A percentile compares a stretch with the other conserved stretches of the same genome.
Conservation (phyloP, 2,797 vertebrate genomes). For the Echeneis naucrates region DNA sequence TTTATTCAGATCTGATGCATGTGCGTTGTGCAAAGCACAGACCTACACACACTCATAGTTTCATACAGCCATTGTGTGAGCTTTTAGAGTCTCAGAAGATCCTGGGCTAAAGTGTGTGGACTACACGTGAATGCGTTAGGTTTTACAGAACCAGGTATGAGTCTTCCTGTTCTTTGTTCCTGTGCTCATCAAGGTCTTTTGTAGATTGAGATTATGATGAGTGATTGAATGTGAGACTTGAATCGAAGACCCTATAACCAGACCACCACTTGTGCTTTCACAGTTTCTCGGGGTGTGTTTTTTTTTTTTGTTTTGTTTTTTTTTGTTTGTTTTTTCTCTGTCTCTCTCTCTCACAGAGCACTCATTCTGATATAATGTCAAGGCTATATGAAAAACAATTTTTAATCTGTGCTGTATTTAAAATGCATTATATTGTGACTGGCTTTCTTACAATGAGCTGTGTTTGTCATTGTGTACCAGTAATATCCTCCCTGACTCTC, state of each 20-base stretch:
- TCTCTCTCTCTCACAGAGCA: neutral
- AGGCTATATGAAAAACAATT: neutral
- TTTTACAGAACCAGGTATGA: conserved; percentile 47
- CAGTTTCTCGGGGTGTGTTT: conserved; percentile 2
- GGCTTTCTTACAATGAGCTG: neutral
- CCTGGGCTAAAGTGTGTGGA: neutral
- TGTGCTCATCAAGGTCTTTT: neutral
- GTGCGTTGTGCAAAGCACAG: conserved; percentile 53
- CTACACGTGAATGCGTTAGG: neutral
- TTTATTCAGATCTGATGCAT: conserved; percentile 31
- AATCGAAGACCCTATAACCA: neutral
- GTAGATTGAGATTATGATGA: conserved; percentile 3
- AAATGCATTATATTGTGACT: no score
- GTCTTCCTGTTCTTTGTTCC: neutral
- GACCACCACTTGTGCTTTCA: conserved; percentile 5
- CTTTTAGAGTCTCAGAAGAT: neutral
- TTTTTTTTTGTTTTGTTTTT: no score
- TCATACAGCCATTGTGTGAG: conserved; percentile 3
- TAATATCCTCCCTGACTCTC: neutral
- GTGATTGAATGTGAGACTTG: conserved; percentile 8
- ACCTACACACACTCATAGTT: conserved; percentile 8
- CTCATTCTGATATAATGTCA: neutral
- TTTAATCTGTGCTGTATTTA: no score
- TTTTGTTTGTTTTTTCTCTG: no score
- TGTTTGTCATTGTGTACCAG: neutral